Evolutionary conservation across 2,113 vertebrate genomes (phyloP).

Genomic region (Burhinus oedicnemus): DNA sequence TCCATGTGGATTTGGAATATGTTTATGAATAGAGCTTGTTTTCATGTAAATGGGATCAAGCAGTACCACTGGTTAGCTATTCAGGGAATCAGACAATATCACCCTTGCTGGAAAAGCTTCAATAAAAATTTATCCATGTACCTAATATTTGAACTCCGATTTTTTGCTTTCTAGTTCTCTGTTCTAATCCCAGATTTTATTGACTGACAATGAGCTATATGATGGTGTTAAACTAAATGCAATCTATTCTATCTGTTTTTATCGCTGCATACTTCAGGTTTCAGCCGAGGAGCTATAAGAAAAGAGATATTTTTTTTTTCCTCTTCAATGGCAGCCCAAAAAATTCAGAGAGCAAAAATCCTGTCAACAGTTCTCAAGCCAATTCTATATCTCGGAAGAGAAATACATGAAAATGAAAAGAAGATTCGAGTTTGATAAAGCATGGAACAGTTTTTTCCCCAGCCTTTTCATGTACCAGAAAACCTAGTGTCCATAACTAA

Average conservation of each 20-base stretch:
- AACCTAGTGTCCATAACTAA: conserved; percentile 35
- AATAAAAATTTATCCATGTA: conserved; percentile 72
- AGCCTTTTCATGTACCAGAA: conserved; percentile 1
- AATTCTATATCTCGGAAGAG: not conserved
- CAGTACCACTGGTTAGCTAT: conserved; percentile 73
- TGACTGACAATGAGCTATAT: conserved; percentile 55
- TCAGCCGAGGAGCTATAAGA: conserved; percentile 22
- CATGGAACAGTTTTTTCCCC: conserved; percentile 4
- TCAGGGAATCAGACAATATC: conserved; percentile 76
- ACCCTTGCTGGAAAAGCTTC: conserved; percentile 71
- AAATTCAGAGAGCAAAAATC: conserved; percentile 34
- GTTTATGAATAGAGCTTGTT: conserved; percentile 79
- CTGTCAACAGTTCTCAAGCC: conserved; percentile 3
- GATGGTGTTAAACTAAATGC: conserved; percentile 30
- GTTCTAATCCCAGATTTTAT: conserved; percentile 67
- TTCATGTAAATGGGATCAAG: conserved; percentile 81
- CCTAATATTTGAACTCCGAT: conserved; percentile 69
- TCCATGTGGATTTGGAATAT: conserved; percentile 73
- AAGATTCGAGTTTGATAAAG: conserved; percentile 24
- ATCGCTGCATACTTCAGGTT: conserved; percentile 37
- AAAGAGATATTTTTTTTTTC: not conserved
- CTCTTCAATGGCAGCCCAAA: conserved; percentile 6
- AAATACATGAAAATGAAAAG: conserved; percentile 42
- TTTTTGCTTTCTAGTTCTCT: conserved; percentile 56
- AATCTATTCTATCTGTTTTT: conserved; percentile 60